Percentiles rank a stretch among this genome's conserved stretches.
Evolutionary conservation across 2,888 invertebrate genomes (phyloP).

Genomic region (Melieria crassipennis): DNA sequence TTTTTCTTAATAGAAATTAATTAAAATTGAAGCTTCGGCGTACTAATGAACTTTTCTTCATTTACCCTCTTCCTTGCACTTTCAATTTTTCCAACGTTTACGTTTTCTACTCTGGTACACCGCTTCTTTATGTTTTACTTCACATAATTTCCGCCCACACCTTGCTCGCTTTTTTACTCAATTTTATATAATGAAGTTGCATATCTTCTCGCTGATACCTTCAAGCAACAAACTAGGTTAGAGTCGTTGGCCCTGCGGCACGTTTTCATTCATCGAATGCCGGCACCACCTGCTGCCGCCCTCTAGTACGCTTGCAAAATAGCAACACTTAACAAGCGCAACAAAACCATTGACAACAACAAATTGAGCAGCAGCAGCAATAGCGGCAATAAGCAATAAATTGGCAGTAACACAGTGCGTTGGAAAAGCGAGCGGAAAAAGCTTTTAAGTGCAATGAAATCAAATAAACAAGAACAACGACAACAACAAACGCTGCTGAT

Average conservation of each 20-base stretch:
- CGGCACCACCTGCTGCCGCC: no score
- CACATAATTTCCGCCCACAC: constrained; percentile 2
- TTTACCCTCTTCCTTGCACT: constrained; percentile 5
- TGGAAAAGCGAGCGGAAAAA: constrained; percentile 37
- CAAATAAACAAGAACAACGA: constrained; percentile 33
- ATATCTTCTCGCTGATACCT: background rate
- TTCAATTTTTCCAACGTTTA: background rate
- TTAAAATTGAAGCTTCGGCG: constrained; percentile 17
- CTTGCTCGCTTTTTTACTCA: background rate
- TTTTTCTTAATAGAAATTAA: constrained; percentile 11
- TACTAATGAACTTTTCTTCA: constrained; percentile 19
- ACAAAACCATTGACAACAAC: no score
- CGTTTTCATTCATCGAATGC: no score
- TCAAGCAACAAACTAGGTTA: background rate
- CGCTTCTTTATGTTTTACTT: background rate
- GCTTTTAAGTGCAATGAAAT: constrained; percentile 32
- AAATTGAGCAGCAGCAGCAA: no score
- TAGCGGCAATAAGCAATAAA: constrained; percentile 4
- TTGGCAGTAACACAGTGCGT: constrained; percentile 15
- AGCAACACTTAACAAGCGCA: no score
- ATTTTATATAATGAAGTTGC: constrained; percentile 9
- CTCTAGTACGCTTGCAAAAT: no score
- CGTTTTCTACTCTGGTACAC: background rate
- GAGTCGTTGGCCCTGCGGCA: background rate
- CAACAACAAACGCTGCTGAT: constrained; percentile 18